Base-by-base conservation (phyloP, 2,113 vertebrate species). In the Ceuthmochares aereus region DNA sequence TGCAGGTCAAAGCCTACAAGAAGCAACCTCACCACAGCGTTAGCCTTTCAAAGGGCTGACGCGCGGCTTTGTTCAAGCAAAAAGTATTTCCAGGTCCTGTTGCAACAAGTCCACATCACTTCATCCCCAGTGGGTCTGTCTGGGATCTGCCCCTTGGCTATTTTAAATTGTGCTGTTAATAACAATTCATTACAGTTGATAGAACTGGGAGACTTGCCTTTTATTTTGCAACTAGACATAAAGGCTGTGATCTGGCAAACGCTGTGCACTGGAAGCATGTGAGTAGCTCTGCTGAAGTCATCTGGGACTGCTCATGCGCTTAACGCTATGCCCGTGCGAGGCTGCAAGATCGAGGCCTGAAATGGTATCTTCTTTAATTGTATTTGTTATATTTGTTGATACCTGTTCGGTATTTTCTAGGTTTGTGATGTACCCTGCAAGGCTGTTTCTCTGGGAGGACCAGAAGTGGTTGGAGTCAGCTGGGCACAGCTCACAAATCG, bases 211-310 rank as follows among this genome's bases (percentile, higher is more conserved):
- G 76, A 90, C 25, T 73, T 87, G 80, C 86, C 85, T 94, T 93
- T 94, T 94, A 77, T 95, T 92, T 91, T 94, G 92, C 86, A 95
- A 82, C 94, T 97, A 89, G 90, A 87, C 43, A 12, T 72, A 90
- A 93, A 84, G 86, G 77, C 85, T 95, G 63, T 62, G 87, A 90
- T 74, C 83, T 86, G 92, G 95, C 89, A 76, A 84, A 55, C 1
- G 37, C 75, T 73, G 4, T 20, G n/a, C 22, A 0, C 84, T 55
- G 59, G 29, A 37, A 88, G 87, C 42, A 62, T 49, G 63, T 6
- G 67, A 62, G 78, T 22, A 69, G 78, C 81, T 58, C 78, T 89
- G 74, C 87, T 43, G 81, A 51, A 94, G 55, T 91, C 90, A 84
- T 70, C 78, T 84, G 95, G 92, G 88, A 66, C 84, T 52, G 43